Conservation (phyloP, 2,113 vertebrate species). For the Bos indicus region DNA sequence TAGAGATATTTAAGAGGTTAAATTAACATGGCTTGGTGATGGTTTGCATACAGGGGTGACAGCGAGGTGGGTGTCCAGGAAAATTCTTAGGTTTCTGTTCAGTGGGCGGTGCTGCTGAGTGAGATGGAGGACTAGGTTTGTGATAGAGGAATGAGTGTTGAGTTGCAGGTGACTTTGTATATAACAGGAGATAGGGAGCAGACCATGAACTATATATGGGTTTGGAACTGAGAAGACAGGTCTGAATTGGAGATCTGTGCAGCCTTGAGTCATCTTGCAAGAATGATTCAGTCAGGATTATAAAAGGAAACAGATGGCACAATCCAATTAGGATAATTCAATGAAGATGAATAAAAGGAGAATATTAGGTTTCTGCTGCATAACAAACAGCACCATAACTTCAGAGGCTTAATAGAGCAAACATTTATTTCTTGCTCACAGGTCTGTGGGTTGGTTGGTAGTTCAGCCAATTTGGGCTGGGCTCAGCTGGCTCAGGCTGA, state of each 20-base stretch:
- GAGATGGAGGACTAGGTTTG: neutral
- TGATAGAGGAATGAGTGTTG: neutral
- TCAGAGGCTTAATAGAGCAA: neutral
- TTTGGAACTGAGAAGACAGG: neutral
- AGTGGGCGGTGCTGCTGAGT: neutral
- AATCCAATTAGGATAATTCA: neutral
- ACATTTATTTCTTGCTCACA: neutral
- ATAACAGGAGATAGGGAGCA: neutral
- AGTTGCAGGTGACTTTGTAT: neutral
- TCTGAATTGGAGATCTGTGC: neutral
- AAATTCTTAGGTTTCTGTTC: neutral
- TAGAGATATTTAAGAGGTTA: neutral
- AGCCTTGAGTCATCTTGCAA: neutral
- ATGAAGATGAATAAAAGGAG: neutral
- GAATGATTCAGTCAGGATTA: neutral
- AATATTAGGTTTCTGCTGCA: slow-evolving; percentile 12
- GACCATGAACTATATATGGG: neutral
- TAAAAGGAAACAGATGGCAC: slow-evolving; percentile 26
- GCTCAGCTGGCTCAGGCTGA: neutral
- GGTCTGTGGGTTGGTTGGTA: neutral
- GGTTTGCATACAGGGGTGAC: neutral
- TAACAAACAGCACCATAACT: neutral
- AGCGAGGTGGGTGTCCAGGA: neutral
- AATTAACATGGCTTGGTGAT: neutral
- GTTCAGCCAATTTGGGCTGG: neutral